These are phyloP conservation scores for Mormoops blainvillei DNA, from an alignment of 2,113 vertebrate genomes.

Conservation along the genomic window DNA sequence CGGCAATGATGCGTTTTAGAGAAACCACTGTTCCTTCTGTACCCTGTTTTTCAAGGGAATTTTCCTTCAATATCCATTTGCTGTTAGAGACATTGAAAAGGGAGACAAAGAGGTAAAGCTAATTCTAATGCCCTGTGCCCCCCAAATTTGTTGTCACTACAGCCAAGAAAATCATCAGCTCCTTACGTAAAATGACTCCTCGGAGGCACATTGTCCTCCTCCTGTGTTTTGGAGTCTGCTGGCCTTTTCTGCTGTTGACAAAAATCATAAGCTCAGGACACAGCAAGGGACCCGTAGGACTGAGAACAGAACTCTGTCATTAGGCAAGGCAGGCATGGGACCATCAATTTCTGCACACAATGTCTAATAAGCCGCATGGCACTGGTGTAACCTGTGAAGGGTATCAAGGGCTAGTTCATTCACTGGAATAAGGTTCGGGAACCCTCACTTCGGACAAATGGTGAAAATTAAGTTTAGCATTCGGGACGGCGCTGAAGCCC, in stretches of 20 bases:
- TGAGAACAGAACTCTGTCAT: not conserved
- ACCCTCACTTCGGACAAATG: not conserved
- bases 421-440: not conserved
- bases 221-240: not conserved
- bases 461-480: not conserved
- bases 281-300: not conserved
- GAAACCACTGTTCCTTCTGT: not conserved
- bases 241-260: not conserved
- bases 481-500: not conserved
- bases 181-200: not conserved
- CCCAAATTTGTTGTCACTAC: not conserved
- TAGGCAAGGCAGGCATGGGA: not conserved
- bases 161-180: not conserved
- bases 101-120: not conserved
- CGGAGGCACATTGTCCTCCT: not conserved
- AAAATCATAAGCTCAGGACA: not conserved
- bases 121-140: not conserved
- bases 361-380: not conserved
- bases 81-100: not conserved
- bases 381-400: not conserved
- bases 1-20: not conserved
- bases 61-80: not conserved
- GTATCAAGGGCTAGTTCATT: not conserved
- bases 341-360: rapidly evolving
- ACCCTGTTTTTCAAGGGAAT: not conserved